Evolutionary conservation across 2,113 vertebrate genomes (phyloP).

Genomic region (Buteo buteo): DNA sequence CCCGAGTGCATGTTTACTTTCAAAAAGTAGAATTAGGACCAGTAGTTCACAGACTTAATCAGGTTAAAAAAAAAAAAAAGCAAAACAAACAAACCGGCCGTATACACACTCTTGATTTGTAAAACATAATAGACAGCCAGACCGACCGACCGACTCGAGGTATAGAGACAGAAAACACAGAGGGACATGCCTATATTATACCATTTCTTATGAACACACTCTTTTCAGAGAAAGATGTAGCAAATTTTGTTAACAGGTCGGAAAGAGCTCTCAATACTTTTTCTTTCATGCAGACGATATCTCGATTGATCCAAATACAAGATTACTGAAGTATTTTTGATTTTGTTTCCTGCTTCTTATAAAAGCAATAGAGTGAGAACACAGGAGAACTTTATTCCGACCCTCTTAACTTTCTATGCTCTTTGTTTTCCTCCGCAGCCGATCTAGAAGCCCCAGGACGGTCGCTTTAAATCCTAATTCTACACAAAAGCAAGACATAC

Average conservation of each 20-base stretch:
- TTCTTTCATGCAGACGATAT: neutral
- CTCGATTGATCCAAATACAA: neutral
- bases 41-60: neutral
- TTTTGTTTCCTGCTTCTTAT: neutral
- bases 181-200: accelerated
- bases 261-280: neutral
- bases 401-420: neutral
- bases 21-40: neutral
- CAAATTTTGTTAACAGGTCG: accelerated
- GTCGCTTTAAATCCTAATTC: neutral
- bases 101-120: neutral
- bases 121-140: neutral
- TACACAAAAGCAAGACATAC: neutral
- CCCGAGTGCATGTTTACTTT: neutral
- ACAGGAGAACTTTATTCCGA: neutral
- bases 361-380: neutral
- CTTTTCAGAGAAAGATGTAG: neutral
- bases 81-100: neutral
- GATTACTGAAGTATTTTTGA: neutral
- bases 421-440: neutral
- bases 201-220: neutral
- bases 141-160: neutral
- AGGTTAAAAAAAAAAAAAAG: neutral
- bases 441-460: neutral
- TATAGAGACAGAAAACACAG: neutral